phyloP scores from a whole-genome alignment of 2,797 vertebrate species.

The Cyprinodon diabolis region DNA sequence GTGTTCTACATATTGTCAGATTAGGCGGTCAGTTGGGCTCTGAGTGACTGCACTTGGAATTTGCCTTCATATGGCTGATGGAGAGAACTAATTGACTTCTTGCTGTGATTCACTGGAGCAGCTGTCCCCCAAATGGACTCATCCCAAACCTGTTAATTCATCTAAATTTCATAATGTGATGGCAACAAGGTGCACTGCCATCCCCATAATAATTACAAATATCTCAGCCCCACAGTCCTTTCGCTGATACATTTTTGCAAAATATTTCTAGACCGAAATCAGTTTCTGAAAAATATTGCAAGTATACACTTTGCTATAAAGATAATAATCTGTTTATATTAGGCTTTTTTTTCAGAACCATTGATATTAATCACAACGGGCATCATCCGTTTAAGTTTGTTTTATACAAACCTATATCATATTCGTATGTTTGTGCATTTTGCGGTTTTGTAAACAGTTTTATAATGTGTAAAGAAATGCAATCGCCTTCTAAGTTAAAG shows the following conservation, averaged over 20 bases:
- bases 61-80: constrained; percentile 65
- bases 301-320: not conserved
- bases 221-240: constrained; percentile 27
- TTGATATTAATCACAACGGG: not conserved
- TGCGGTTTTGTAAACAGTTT: not conserved
- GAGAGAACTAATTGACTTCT: constrained; percentile 69
- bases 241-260: constrained; percentile 18
- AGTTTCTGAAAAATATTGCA: not conserved
- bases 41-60: constrained; percentile 44
- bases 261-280: constrained; percentile 1
- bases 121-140: constrained; percentile 71
- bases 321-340: not conserved
- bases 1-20: constrained; percentile 15
- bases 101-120: constrained; percentile 71
- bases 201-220: constrained; percentile 53
- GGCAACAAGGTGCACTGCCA: constrained; percentile 56
- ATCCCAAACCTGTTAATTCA: constrained; percentile 73
- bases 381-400: not conserved
- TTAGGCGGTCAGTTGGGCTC: constrained; percentile 40
- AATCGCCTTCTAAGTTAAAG: not conserved
- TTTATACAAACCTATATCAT: not conserved
- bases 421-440: not conserved
- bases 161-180: constrained; percentile 74
- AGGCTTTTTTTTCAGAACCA: not conserved
- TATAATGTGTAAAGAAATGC: not conserved